Evolutionary conservation across 2,113 vertebrate species (phyloP), one percentile per base, ranked within the genome.

Genomic region (Camelus dromedarius): DNA sequence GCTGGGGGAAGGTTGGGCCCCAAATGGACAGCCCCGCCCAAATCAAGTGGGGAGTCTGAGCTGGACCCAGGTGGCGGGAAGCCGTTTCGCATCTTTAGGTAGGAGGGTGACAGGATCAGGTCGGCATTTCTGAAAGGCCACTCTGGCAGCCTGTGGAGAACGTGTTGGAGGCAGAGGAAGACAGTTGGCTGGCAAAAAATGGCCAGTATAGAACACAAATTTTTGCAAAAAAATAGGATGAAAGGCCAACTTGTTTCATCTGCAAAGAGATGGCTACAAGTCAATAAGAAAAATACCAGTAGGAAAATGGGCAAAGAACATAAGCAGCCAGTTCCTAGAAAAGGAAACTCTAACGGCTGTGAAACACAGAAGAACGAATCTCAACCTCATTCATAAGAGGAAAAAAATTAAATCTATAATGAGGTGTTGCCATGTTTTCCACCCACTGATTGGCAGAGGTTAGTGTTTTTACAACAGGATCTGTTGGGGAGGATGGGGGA

Each of bases 181-280:
- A 64, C 24, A 30, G 81, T 6, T 84, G 76, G 70, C 66, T 91
- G 79, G 35, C 1, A 2, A 85, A 56, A 95, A 89, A 54, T 12
- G 73, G 62, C 67, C 87, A 67, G 26, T 1, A 6, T 6, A 60
- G 94, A 87, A 38, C n/a, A 79, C 42, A 16, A 48, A 52, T 60
- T 90, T 90, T 93, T 92, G 32, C 58, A 69, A 18, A 66, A 46
- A 52, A 52, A 48, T 24, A 3, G 20, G 77, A 93, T 32, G 75
- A 85, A 86, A 96, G 73, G 9, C 79, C n/a, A 56, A 32, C 64
- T 93, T 62, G 86, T 96, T 82, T 93, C 56, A 70, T 75, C 50
- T 76, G 84, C 80, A 89, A 80, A 86, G 82, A 91, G 66, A 79
- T 48, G 38, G 80, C 81, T 52, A 38, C 56, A 80, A 76, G 76